Base-by-base conservation (phyloP, 2,113 vertebrate genomes). In the Pachycephala philippinensis region DNA sequence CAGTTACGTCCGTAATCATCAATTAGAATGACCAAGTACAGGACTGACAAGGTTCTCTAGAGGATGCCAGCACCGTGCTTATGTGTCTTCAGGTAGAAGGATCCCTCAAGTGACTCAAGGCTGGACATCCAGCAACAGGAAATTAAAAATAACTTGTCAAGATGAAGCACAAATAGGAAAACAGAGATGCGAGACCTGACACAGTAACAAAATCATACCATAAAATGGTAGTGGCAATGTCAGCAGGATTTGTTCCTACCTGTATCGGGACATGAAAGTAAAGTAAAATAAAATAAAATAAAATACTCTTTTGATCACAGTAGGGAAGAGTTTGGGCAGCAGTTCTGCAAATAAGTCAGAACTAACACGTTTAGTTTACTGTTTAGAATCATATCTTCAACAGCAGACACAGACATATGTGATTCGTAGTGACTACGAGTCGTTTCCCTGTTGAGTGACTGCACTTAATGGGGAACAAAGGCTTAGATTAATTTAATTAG, bases 291-390 rank as follows among this genome's bases (percentile, higher is more conserved):
- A 35, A 35, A 47, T 33, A 57, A 50, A 33, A 24, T 61, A 31
- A 60, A 74, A 18, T 23, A 70, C 2, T 42, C 10, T 52, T 19
- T 19, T 0, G 0, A 37, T 53, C 24, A 42, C 2, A 5, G 13
- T 63, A 57, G 11, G 6, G 26, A 57, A 70, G 19, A 39, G 1
- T 59, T 80, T 50, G 17, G 18, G 23, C 10, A 79, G 15, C 11
- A 75, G 11, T 45, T 88, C 35, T 75, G 31, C 16, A 63, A 52
- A 54, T 63, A 71, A 63, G 14, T 1, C 12, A 60, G 50, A 90
- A 40, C 4, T 65, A 57, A 22, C 4, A 9, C n/a, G 3, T 65
- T 78, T 31, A 27, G 2, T 45, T 81, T 31, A 74, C 10, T 15
- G 2, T 50, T 91, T 47, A 77, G 10, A 56, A 76, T 8, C 8